Conservation (phyloP, 2,888 invertebrate genomes). For the Ennomos quercinarius region DNA sequence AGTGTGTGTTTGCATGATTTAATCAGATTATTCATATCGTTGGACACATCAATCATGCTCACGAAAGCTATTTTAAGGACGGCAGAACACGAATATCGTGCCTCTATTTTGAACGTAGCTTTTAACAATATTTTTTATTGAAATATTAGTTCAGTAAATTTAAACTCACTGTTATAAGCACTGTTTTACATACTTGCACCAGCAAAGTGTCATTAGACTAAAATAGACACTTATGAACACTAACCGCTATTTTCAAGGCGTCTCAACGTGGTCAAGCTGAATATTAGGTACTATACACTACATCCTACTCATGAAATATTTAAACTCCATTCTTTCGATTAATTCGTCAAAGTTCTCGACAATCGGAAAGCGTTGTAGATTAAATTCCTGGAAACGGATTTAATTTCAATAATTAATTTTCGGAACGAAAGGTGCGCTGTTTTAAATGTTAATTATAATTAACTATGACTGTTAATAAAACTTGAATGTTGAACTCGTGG, state of each 20-base stretch:
- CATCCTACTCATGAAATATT: constrained; percentile 8
- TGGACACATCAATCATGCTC: constrained; percentile 24
- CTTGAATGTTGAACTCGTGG: neutral
- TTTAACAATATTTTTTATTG: no score
- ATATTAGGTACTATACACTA: neutral
- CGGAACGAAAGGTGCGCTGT: constrained; percentile 9
- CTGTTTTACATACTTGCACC: no score
- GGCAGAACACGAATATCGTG: constrained; percentile 13
- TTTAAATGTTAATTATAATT: constrained; percentile 20
- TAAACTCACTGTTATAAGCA: no score
- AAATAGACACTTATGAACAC: no score
- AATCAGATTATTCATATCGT: constrained; percentile 18
- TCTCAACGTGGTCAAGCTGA: constrained; percentile 18
- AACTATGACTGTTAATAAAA: constrained; percentile 8
- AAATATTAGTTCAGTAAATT: no score
- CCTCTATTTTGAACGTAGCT: neutral
- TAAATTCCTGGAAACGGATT: constrained; percentile 24
- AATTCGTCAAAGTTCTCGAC: constrained; percentile 19
- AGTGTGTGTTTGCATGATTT: constrained; percentile 13
- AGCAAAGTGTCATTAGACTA: no score
- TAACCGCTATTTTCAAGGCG: no score
- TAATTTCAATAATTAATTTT: constrained; percentile 25
- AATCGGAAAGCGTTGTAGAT: constrained; percentile 12
- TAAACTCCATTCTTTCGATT: constrained; percentile 27
- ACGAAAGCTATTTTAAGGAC: constrained; percentile 4